Conservation (phyloP, 2,888 invertebrate genomes). For the Hydroisotoma schaefferi region DNA sequence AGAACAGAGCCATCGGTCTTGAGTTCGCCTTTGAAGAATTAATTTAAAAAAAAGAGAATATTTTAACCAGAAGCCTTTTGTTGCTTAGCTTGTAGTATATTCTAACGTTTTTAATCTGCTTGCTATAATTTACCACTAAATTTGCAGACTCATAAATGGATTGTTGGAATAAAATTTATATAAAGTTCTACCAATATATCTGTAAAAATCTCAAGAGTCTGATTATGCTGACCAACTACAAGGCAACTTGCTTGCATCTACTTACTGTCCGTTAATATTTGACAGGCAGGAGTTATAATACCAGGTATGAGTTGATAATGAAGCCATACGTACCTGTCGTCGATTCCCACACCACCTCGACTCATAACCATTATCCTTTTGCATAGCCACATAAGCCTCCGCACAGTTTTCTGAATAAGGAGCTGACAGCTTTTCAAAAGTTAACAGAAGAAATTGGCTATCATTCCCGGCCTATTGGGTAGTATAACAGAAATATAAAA, state of each 20-base stretch:
- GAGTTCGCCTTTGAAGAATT: conserved; percentile 36
- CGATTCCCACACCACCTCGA: conserved; percentile 46
- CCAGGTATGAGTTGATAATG: not conserved
- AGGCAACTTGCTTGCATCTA: too few species aligned
- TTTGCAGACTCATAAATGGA: too few species aligned
- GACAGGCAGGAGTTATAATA: not conserved
- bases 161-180: too few species aligned
- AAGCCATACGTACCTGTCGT: conserved; percentile 28
- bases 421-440: conserved; percentile 43
- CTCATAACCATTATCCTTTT: conserved; percentile 46
- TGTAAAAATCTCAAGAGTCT: too few species aligned
- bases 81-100: too few species aligned
- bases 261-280: too few species aligned
- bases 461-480: conserved; percentile 40
- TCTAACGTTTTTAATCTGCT: too few species aligned
- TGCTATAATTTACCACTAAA: too few species aligned
- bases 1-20: conserved; percentile 42
- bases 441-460: conserved; percentile 41
- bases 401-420: conserved; percentile 34
- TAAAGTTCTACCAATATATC: too few species aligned
- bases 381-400: conserved; percentile 45
- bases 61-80: too few species aligned
- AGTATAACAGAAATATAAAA: not conserved
- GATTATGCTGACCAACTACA: too few species aligned
- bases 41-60: too few species aligned